Conservation (phyloP, 2,113 vertebrate species). For the Hyperoodon ampullatus region DNA sequence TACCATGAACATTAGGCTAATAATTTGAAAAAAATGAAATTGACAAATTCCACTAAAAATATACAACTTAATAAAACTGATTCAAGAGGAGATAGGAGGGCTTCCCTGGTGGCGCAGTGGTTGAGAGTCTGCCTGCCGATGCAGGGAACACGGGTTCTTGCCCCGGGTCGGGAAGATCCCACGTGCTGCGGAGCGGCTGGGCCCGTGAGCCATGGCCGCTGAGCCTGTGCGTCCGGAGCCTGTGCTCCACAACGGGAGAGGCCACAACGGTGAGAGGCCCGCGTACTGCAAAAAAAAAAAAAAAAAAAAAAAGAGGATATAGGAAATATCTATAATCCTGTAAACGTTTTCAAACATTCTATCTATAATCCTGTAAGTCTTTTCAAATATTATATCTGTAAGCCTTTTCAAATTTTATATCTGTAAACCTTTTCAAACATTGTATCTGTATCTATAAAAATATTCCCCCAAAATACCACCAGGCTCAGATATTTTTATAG, state of each 20-base stretch:
- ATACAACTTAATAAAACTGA: not conserved
- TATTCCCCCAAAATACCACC: not conserved
- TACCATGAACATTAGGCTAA: not conserved
- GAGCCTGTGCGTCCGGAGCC: too few species aligned
- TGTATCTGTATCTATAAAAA: not conserved
- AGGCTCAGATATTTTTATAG: not conserved
- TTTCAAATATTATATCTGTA: not conserved
- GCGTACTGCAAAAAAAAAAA: too few species aligned
- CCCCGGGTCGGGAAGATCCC: too few species aligned
- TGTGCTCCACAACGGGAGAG: too few species aligned
- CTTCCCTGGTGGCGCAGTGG: too few species aligned
- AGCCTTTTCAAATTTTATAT: too few species aligned
- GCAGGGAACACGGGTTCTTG: too few species aligned
- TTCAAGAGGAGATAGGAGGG: constrained; percentile 15
- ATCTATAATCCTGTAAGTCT: not conserved
- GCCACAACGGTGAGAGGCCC: too few species aligned
- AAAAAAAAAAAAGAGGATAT: not conserved
- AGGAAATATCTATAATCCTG: not conserved
- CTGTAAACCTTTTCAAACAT: not conserved
- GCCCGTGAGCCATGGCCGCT: too few species aligned
- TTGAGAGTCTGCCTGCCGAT: too few species aligned
- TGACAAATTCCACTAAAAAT: not conserved
- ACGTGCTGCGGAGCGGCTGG: too few species aligned
- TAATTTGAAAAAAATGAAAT: constrained; percentile 48
- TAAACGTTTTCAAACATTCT: not conserved